Evolutionary conservation across 2,113 vertebrate genomes (phyloP).

Genomic region (Eidolon helvum): DNA sequence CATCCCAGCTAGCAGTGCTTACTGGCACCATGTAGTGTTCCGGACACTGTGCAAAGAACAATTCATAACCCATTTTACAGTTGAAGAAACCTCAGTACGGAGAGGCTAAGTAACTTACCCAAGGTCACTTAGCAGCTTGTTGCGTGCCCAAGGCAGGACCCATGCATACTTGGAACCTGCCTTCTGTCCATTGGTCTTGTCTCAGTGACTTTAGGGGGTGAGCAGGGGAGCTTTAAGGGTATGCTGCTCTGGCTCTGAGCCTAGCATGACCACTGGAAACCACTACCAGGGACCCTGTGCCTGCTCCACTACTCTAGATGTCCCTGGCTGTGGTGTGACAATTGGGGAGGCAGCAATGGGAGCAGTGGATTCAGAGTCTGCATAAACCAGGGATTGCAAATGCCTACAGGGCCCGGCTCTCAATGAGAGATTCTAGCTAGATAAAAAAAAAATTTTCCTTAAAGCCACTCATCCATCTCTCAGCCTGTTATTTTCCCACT

Average conservation of each 20-base stretch:
- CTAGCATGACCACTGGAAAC: neutral
- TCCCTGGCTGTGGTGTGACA: too few species aligned
- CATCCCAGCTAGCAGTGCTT: too few species aligned
- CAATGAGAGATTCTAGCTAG: neutral
- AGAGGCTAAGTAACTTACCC: neutral
- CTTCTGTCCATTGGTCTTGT: neutral
- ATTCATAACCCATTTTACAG: neutral
- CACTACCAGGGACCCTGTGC: accelerated
- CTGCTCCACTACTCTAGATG: accelerated
- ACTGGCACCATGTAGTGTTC: accelerated
- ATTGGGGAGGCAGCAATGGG: neutral
- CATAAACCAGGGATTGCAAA: neutral
- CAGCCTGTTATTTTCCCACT: neutral
- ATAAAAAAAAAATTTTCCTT: neutral
- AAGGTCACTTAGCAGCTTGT: too few species aligned
- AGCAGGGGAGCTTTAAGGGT: neutral
- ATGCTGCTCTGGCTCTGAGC: neutral
- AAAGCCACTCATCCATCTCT: neutral
- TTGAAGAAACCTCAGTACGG: neutral
- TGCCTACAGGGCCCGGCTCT: neutral
- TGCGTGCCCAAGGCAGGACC: neutral
- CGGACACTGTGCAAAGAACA: neutral
- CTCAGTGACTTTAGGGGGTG: neutral
- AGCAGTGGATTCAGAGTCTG: neutral
- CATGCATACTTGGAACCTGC: neutral